Percentiles rank a stretch among this genome's conserved stretches.
phyloP scores from a whole-genome alignment of 2,113 vertebrate genomes.

The Raja brachyura region DNA sequence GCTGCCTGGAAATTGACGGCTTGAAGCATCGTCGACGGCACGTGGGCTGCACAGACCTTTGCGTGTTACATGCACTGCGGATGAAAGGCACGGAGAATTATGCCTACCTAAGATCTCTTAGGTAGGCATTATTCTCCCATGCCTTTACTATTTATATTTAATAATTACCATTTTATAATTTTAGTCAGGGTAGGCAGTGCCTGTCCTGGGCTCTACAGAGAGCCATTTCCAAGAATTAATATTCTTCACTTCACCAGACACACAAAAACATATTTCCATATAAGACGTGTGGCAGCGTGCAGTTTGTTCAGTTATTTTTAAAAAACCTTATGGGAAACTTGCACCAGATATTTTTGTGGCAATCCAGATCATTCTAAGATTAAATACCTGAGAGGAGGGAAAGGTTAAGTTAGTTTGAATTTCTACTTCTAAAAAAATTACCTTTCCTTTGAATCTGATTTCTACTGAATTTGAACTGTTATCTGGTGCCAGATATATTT shows the following conservation, averaged over 20 bases:
- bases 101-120: too few species aligned
- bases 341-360: background rate
- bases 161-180: too few species aligned
- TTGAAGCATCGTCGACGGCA: too few species aligned
- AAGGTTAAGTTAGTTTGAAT: background rate
- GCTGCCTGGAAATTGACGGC: too few species aligned
- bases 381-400: background rate
- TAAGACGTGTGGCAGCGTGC: background rate
- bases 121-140: too few species aligned
- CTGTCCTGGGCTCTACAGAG: background rate
- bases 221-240: background rate
- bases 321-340: background rate
- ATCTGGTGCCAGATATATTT: background rate
- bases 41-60: too few species aligned
- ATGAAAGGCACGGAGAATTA: too few species aligned
- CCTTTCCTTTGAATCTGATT: background rate
- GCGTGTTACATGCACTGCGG: too few species aligned
- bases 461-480: constrained; percentile 12
- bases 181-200: too few species aligned
- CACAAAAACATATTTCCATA: background rate
- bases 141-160: too few species aligned
- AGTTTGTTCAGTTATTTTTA: background rate
- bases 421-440: constrained; percentile 16
- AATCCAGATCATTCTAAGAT: background rate
- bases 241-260: background rate